Conservation (phyloP, 2,888 invertebrate species). For the Acleris cristana region DNA sequence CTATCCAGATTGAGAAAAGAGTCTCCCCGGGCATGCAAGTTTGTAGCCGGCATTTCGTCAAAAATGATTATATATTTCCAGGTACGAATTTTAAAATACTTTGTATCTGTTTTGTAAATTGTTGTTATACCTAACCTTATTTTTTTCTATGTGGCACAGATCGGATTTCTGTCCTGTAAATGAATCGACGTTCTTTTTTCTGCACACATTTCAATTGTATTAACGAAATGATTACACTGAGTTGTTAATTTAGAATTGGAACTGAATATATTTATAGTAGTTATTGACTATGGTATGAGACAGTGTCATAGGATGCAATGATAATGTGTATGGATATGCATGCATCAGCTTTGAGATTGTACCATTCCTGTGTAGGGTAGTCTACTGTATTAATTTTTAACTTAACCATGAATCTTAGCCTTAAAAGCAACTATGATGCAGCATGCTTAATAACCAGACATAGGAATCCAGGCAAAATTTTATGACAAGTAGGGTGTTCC, state of each 20-base stretch:
- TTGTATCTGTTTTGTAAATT: not conserved
- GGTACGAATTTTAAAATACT: constrained; percentile 6
- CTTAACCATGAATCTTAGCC: no score
- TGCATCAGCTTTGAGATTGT: no score
- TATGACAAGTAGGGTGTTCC: no score
- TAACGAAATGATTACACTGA: not conserved
- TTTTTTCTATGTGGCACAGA: constrained; percentile 9
- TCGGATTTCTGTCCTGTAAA: not conserved
- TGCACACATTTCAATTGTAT: not conserved
- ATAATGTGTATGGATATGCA: no score
- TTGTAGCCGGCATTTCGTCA: constrained; percentile 32
- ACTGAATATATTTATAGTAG: no score
- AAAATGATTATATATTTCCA: constrained; percentile 25
- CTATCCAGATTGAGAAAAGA: constrained; percentile 26
- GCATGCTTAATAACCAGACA: no score
- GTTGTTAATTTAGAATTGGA: not conserved
- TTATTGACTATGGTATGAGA: no score
- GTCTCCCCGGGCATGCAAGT: constrained; percentile 28
- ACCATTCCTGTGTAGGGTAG: no score
- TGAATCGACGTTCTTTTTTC: not conserved
- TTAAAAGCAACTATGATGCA: no score
- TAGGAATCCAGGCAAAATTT: no score
- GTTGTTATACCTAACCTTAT: constrained; percentile 9
- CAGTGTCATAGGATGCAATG: no score
- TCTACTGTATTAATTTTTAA: no score